Conservation (phyloP, 2,797 vertebrate species). For the Poecilia picta region DNA sequence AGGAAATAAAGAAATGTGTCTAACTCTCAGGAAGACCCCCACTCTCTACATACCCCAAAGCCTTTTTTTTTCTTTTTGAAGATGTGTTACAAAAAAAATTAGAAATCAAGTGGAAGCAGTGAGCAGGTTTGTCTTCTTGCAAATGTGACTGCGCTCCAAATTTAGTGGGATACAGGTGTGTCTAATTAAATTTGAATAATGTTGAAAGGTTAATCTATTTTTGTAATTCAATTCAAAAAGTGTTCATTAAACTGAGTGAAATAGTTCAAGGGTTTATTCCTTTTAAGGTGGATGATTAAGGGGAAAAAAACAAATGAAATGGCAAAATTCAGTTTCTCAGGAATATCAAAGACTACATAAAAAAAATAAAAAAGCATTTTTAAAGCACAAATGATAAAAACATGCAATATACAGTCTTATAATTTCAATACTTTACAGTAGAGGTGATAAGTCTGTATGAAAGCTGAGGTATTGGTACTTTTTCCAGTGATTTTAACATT, state of each 20-base stretch:
- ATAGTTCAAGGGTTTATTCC: background rate
- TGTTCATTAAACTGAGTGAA: background rate
- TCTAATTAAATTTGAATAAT: conserved; percentile 4
- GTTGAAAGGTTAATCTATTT: conserved; percentile 5
- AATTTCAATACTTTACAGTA: background rate
- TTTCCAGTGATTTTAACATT: background rate
- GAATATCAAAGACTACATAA: background rate
- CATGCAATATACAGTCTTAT: background rate
- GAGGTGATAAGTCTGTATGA: background rate
- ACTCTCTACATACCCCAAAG: conserved; percentile 21
- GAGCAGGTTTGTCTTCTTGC: conserved; percentile 3
- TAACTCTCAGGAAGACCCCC: conserved; percentile 56
- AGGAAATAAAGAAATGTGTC: conserved; percentile 38
- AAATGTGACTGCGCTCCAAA: conserved; percentile 14
- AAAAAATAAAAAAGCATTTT: background rate
- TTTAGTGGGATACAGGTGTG: background rate
- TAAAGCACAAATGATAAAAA: background rate
- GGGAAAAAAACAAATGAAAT: background rate
- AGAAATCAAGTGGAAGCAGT: background rate
- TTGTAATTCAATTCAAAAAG: conserved; percentile 1
- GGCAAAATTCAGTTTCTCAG: background rate
- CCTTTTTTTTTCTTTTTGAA: conserved; percentile 37
- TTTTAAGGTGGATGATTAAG: background rate
- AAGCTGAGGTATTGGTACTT: background rate
- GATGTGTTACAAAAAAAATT: conserved; percentile 7